Conservation (phyloP, 2,797 vertebrate species). For the Rousettus madagascariensis region DNA sequence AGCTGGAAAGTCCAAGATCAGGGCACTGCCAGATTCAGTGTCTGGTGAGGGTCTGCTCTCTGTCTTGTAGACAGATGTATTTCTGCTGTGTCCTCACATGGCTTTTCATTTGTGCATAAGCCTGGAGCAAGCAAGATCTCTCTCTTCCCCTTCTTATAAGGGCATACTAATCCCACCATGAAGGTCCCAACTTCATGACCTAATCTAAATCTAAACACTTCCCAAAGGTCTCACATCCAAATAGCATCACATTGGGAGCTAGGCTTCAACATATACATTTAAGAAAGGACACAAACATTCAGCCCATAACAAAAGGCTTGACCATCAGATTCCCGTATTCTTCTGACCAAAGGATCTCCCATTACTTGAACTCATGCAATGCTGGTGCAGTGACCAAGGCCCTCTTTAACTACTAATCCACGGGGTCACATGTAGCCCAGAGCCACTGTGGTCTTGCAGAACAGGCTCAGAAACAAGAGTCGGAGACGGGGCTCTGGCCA, state of each 20-base stretch:
- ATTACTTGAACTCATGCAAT: neutral
- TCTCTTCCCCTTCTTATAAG: neutral
- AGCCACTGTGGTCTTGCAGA: neutral
- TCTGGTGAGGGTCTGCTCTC: neutral
- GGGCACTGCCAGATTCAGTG: neutral
- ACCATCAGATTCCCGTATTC: neutral
- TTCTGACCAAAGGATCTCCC: neutral
- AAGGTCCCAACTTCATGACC: neutral
- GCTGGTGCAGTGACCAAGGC: neutral
- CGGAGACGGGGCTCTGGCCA: neutral
- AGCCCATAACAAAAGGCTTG: neutral
- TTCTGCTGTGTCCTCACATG: neutral
- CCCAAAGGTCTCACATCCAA: neutral
- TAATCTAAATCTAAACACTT: neutral
- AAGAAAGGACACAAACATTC: neutral
- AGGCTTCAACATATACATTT: neutral
- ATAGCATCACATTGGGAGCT: neutral
- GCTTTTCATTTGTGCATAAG: neutral
- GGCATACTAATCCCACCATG: neutral
- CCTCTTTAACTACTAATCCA: neutral
- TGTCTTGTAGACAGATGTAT: neutral
- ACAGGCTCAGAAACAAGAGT: neutral
- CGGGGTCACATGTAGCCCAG: fast-evolving
- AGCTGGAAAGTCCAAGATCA: neutral
- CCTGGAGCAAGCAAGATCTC: neutral